Conservation (phyloP, 2,113 vertebrate species). For the Rhodinocichla rosea region DNA sequence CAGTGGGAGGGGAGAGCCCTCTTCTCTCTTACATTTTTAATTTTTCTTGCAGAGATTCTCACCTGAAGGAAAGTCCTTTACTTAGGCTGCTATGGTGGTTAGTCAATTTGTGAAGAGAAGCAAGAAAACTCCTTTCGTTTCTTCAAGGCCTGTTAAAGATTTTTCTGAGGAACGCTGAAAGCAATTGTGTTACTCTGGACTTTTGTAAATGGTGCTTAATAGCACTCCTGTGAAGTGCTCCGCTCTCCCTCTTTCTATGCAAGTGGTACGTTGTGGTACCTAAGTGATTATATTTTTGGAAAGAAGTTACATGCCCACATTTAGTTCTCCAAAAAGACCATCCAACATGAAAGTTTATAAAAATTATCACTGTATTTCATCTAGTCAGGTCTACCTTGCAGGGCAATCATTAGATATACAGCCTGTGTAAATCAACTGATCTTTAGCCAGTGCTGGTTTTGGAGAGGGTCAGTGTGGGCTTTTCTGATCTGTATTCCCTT, state of each 20-base stretch:
- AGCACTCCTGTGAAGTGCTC: not conserved
- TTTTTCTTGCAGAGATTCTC: not conserved
- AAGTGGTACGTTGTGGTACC: not conserved
- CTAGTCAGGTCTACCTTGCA: not conserved
- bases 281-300: not conserved
- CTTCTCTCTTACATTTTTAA: not conserved
- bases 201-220: not conserved
- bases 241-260: not conserved
- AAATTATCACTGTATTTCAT: not conserved
- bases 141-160: not conserved
- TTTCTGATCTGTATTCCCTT: not conserved
- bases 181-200: not conserved
- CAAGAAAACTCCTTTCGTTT: conserved; percentile 1
- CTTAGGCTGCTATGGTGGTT: not conserved
- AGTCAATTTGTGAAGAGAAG: not conserved
- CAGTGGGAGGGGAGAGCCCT: not conserved
- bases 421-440: not conserved
- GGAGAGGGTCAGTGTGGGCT: not conserved
- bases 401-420: not conserved
- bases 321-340: not conserved
- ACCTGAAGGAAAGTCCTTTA: not conserved
- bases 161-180: not conserved
- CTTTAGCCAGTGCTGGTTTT: not conserved
- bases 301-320: not conserved
- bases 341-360: not conserved